Percentiles rank a stretch among this genome's conserved stretches.
Evolutionary conservation across 2,797 vertebrate genomes (phyloP).

Genomic region (Xyrichtys novacula): DNA sequence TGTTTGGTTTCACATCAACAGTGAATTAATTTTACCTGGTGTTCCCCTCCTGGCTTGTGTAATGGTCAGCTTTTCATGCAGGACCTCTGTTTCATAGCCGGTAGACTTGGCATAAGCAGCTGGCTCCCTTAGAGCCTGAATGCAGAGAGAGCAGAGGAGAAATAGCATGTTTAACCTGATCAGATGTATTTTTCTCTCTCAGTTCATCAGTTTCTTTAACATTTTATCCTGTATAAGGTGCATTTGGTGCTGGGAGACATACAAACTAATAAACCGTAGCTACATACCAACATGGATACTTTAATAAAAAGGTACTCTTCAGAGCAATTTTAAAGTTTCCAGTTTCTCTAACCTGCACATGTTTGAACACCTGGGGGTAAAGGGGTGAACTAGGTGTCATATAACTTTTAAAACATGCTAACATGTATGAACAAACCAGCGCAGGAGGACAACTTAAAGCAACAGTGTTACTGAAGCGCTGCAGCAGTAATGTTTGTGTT

Average conservation of each 20-base stretch:
- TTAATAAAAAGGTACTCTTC: background rate
- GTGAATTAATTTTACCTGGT: constrained; percentile 82
- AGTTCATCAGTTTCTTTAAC: background rate
- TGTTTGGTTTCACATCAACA: background rate
- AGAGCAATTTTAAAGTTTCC: background rate
- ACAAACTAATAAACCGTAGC: background rate
- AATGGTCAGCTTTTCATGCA: constrained; percentile 92
- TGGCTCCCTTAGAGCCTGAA: constrained; percentile 90
- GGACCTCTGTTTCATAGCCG: constrained; percentile 86
- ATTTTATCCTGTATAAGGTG: background rate
- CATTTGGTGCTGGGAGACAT: background rate
- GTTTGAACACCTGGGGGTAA: background rate
- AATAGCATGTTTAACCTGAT: constrained; percentile 9
- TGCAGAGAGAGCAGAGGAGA: constrained; percentile 18
- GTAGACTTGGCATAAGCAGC: constrained; percentile 90
- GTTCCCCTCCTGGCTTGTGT: constrained; percentile 94
- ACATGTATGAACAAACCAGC: background rate
- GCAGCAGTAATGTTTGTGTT: background rate
- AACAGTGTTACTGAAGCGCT: background rate
- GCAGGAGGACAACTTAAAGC: background rate
- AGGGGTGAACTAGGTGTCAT: background rate
- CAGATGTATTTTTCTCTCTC: background rate
- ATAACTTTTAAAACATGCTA: background rate
- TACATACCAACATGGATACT: background rate
- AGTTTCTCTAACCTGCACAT: background rate